A percentile compares a stretch with the other conserved stretches of the same genome.
These are phyloP conservation scores for Scomberomorus guttatus DNA, from an alignment of 2,797 vertebrate species.

Conservation along the genomic window DNA sequence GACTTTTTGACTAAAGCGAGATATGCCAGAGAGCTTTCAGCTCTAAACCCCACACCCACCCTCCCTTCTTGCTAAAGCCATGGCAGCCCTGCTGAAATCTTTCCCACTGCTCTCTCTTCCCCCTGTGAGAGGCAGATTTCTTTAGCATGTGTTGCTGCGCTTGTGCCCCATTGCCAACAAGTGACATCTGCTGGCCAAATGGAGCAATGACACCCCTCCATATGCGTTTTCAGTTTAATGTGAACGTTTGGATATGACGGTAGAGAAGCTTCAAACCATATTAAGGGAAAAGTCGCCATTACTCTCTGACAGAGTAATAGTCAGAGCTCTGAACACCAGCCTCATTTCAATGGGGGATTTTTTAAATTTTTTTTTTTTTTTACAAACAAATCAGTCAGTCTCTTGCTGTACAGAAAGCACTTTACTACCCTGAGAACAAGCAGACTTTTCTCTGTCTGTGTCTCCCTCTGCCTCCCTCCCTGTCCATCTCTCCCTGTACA, in stretches of 20 bases:
- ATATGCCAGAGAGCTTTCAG: constrained; percentile 22
- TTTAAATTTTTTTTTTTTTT: background rate
- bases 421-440: constrained; percentile 24
- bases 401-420: constrained; percentile 6
- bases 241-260: background rate
- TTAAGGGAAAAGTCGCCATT: background rate
- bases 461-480: constrained; percentile 54
- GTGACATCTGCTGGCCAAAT: constrained; percentile 80
- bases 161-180: constrained; percentile 61
- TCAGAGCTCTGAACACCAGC: background rate
- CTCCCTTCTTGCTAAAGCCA: constrained; percentile 30
- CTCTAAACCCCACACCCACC: background rate
- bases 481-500: constrained; percentile 66
- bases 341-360: background rate
- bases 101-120: constrained; percentile 51
- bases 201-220: constrained; percentile 56
- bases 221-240: constrained; percentile 20
- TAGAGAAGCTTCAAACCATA: constrained; percentile 6
- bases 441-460: constrained; percentile 17
- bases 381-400: background rate
- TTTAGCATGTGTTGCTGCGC: constrained; percentile 71
- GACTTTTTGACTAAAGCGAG: constrained; percentile 35
- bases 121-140: constrained; percentile 66
- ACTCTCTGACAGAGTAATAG: constrained; percentile 9
- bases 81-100: constrained; percentile 58